Percentiles rank a stretch among this genome's conserved stretches.
These are phyloP conservation scores for Oreochromis niloticus DNA, from an alignment of 2,113 vertebrate genomes.

Conservation along the genomic window DNA sequence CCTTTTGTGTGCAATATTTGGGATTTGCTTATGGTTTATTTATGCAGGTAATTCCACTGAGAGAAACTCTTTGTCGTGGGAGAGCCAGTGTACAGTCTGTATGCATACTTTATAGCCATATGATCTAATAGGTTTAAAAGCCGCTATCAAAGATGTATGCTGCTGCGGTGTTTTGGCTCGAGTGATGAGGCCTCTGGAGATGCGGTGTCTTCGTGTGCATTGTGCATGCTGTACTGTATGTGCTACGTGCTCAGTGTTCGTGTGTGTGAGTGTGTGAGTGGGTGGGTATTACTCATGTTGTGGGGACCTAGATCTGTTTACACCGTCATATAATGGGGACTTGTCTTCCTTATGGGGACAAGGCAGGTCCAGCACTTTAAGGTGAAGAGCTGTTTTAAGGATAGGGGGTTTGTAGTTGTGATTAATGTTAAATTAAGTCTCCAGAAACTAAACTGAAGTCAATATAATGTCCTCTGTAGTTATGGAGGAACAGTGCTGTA, in stretches of 20 bases:
- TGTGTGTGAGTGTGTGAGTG: not conserved
- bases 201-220: conserved; percentile 19
- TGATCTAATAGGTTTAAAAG: conserved; percentile 59
- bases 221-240: not conserved
- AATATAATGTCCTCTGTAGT: not conserved
- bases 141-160: conserved; percentile 59
- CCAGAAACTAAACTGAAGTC: not conserved
- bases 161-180: conserved; percentile 50
- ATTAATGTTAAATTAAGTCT: not conserved
- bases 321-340: not conserved
- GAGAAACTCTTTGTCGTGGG: conserved; percentile 41
- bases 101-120: conserved; percentile 48
- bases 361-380: not conserved
- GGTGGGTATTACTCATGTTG: not conserved
- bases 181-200: conserved; percentile 60
- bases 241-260: not conserved
- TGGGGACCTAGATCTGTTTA: not conserved
- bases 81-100: conserved; percentile 30
- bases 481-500: not conserved
- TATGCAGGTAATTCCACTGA: conserved; percentile 54
- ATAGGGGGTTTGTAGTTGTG: not conserved
- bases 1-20: conserved; percentile 51
- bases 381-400: not conserved
- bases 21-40: conserved; percentile 64
- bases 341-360: not conserved